Conservation (phyloP, 2,888 invertebrate species). For the Stictocephala bisonia region DNA sequence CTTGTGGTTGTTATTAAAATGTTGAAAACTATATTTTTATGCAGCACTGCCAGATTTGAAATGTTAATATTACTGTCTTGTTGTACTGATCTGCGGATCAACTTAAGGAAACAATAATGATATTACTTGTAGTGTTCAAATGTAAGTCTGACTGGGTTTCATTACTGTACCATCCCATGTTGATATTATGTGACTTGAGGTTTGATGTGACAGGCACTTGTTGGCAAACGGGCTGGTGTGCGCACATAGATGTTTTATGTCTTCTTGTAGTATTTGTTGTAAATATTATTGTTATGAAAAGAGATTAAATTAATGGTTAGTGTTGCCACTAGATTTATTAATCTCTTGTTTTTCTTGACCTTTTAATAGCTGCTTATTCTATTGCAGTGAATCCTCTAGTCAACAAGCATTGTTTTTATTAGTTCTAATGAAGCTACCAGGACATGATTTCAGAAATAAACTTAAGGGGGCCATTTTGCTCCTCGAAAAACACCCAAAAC, state of each 20-base stretch:
- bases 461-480: no score
- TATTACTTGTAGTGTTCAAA: conserved; percentile 34
- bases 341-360: conserved; percentile 16
- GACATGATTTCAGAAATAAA: no score
- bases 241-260: conserved; percentile 32
- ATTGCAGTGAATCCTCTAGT: no score
- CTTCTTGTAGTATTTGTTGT: conserved; percentile 42
- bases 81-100: not conserved
- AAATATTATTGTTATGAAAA: conserved; percentile 35
- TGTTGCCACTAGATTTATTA: conserved; percentile 15
- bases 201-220: conserved; percentile 2
- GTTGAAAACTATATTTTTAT: conserved; percentile 20
- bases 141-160: conserved; percentile 33
- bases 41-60: conserved; percentile 13
- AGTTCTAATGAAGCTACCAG: no score
- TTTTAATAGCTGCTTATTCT: no score
- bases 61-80: conserved; percentile 5
- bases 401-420: no score
- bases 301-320: conserved; percentile 36
- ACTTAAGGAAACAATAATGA: conserved; percentile 30
- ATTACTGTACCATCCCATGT: conserved; percentile 7
- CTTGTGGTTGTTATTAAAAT: not conserved
- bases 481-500: no score
- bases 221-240: conserved; percentile 21
- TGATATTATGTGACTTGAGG: not conserved